These are phyloP conservation scores for Matsumyia berberina DNA, from an alignment of 2,888 invertebrate genomes.

Conservation along the genomic window DNA sequence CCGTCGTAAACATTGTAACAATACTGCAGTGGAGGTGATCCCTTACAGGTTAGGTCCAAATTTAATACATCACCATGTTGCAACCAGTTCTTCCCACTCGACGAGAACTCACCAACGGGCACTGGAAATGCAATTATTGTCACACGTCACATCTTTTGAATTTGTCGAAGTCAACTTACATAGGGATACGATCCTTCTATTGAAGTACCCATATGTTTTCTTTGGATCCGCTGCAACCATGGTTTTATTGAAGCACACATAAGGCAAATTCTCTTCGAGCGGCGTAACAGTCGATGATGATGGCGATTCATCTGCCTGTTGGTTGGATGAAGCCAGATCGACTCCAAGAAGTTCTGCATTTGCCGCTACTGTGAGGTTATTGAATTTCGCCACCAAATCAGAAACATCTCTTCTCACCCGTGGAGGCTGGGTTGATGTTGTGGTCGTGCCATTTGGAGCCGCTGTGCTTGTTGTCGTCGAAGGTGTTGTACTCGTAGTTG, in stretches of 20 bases:
- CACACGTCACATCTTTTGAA: not conserved
- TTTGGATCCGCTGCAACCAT: slow-evolving; percentile 87
- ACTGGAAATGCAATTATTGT: slow-evolving; percentile 85
- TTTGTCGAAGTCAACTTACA: slow-evolving; percentile 85
- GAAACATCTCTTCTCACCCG: slow-evolving; percentile 78
- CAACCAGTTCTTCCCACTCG: slow-evolving; percentile 92
- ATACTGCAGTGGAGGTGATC: slow-evolving; percentile 90
- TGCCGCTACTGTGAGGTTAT: slow-evolving; percentile 78
- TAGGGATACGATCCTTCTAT: slow-evolving; percentile 87
- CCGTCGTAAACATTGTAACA: slow-evolving; percentile 89
- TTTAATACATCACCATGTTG: slow-evolving; percentile 91
- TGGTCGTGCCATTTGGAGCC: slow-evolving; percentile 52
- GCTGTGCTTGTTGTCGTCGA: slow-evolving; percentile 80
- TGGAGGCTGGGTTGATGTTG: slow-evolving; percentile 10
- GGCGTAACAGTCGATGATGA: slow-evolving; percentile 81
- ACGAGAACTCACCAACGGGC: slow-evolving; percentile 89
- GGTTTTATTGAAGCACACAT: slow-evolving; percentile 86
- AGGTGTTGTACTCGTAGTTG: slow-evolving; percentile 82
- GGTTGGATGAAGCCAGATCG: slow-evolving; percentile 78
- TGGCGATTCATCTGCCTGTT: slow-evolving; percentile 49
- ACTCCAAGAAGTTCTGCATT: slow-evolving; percentile 81
- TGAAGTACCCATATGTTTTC: slow-evolving; percentile 91
- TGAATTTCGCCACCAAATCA: slow-evolving; percentile 36
- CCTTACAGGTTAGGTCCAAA: slow-evolving; percentile 89
- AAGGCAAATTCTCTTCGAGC: slow-evolving; percentile 79